Evolutionary conservation across 2,113 vertebrate species (phyloP).

Genomic region (Monopterus albus): DNA sequence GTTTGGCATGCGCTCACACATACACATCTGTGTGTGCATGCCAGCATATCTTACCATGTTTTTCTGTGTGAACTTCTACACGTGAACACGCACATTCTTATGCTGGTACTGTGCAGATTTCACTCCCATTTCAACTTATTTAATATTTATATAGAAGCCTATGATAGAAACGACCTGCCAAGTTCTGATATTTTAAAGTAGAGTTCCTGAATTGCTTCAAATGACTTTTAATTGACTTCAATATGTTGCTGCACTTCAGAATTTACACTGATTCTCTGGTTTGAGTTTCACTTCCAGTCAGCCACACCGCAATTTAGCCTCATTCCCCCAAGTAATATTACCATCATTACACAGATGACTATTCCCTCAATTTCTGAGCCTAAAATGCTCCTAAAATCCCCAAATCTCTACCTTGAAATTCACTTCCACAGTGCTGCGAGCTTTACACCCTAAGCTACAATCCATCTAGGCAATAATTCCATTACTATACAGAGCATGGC

Average conservation of each 20-base stretch:
- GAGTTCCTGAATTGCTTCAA: constrained; percentile 32
- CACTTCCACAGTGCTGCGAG: constrained; percentile 41
- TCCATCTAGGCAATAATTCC: constrained; percentile 58
- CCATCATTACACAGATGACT: constrained; percentile 60
- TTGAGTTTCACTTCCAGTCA: constrained; percentile 32
- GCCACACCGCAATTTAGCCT: constrained; percentile 34
- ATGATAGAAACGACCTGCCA: neutral
- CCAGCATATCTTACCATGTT: neutral
- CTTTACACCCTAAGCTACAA: constrained; percentile 40
- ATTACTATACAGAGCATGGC: constrained; percentile 48
- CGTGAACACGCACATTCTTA: too few species aligned
- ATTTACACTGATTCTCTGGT: constrained; percentile 23
- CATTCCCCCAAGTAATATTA: constrained; percentile 34
- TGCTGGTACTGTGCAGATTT: neutral
- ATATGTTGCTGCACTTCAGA: constrained; percentile 14
- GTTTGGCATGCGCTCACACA: neutral
- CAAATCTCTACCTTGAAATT: constrained; percentile 63
- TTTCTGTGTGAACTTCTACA: neutral
- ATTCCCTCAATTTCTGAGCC: constrained; percentile 45
- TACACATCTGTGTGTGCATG: neutral
- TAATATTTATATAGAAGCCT: neutral
- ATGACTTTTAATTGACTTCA: constrained; percentile 49
- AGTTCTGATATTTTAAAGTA: constrained; percentile 1
- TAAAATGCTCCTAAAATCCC: constrained; percentile 56
- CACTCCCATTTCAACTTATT: neutral